phyloP scores from a whole-genome alignment of 37 sponge, comb jelly and placozoan species.

The Oopsacas minuta region DNA sequence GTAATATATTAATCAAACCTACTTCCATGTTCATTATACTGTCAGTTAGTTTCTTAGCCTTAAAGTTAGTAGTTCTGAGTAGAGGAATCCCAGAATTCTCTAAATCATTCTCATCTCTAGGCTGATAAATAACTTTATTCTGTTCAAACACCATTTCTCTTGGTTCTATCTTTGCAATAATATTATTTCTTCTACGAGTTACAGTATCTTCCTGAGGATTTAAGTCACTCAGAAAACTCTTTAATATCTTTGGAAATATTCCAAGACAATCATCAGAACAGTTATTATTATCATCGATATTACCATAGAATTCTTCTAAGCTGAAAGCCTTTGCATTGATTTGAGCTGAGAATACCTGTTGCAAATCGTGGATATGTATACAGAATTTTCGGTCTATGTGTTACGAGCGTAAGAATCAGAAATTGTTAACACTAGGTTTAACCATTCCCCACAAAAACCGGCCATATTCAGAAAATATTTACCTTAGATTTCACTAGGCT shows the following conservation, averaged over 20 bases:
- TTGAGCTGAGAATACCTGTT: neutral
- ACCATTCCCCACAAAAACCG: no score
- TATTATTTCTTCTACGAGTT: neutral
- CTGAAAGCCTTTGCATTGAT: conserved; percentile 1
- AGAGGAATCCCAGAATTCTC: neutral
- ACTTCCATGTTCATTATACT: neutral
- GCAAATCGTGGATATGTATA: no score
- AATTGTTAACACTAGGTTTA: no score
- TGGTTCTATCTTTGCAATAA: neutral
- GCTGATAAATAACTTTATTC: neutral
- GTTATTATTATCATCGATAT: neutral
- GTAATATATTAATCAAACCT: no score
- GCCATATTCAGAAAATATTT: no score
- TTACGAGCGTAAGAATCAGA: no score
- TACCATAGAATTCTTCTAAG: neutral
- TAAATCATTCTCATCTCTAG: neutral
- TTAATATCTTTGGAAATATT: conserved; percentile 4
- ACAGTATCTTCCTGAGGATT: neutral
- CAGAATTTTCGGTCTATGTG: no score
- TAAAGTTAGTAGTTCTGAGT: neutral
- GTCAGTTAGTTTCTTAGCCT: neutral
- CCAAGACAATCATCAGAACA: neutral
- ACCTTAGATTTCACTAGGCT: neutral
- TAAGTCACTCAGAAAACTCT: neutral
- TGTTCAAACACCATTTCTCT: neutral